Conservation (phyloP, 2,113 vertebrate genomes). For the Melanerpes aurifrons region DNA sequence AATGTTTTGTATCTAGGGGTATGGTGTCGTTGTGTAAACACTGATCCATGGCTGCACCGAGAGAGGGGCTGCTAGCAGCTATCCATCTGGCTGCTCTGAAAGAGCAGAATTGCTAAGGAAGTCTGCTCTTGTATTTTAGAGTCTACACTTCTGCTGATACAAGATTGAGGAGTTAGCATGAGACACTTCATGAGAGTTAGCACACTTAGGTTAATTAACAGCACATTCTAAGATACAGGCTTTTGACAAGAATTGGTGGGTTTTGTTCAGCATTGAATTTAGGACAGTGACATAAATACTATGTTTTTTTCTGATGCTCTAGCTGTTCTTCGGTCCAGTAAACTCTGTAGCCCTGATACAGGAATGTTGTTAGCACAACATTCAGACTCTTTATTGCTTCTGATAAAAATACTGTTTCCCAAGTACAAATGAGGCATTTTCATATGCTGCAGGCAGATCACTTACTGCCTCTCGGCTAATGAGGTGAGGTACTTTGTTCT, state of each 20-base stretch:
- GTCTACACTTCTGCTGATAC: not conserved
- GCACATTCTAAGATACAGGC: not conserved
- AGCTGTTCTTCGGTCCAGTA: not conserved
- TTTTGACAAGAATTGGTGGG: not conserved
- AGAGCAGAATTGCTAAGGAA: not conserved
- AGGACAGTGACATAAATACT: not conserved
- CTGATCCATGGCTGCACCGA: not conserved
- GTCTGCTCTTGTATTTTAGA: not conserved
- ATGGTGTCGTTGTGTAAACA: accelerated
- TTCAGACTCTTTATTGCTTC: not conserved
- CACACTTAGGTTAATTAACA: not conserved
- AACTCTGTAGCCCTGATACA: not conserved
- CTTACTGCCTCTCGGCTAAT: not conserved
- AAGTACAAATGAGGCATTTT: not conserved
- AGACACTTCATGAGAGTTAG: not conserved
- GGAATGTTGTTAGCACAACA: not conserved
- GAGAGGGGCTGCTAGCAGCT: not conserved
- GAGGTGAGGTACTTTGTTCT: not conserved
- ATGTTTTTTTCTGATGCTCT: not conserved
- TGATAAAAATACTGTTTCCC: not conserved
- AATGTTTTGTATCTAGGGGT: not conserved
- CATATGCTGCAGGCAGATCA: not conserved
- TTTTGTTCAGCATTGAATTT: not conserved
- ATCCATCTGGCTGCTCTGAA: not conserved
- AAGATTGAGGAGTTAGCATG: not conserved